A percentile compares a stretch with the other conserved stretches of the same genome.
Evolutionary conservation across 2,888 invertebrate genomes (phyloP).

Genomic region (Smittia sp.): DNA sequence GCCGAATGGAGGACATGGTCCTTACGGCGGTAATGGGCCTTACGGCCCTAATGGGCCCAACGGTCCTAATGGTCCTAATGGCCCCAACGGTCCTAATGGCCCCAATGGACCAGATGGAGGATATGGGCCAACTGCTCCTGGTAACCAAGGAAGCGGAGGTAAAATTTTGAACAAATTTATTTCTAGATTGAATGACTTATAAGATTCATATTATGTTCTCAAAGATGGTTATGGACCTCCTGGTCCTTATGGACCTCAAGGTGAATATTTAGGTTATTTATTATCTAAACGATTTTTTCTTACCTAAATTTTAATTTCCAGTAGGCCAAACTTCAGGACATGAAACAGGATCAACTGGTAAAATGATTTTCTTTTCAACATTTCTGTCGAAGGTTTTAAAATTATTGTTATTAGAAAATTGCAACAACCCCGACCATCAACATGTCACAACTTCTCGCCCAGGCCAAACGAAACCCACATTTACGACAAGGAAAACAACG

Average conservation of each 20-base stretch:
- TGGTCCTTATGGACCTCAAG: conserved; percentile 48
- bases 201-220: neutral
- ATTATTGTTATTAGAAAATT: too few relatives aligned
- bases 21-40: conserved; percentile 42
- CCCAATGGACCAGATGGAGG: conserved; percentile 47
- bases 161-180: neutral
- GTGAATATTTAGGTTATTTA: neutral
- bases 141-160: neutral
- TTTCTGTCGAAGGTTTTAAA: too few relatives aligned
- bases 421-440: neutral
- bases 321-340: too few relatives aligned
- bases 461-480: neutral
- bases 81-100: conserved; percentile 22
- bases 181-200: neutral
- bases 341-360: too few relatives aligned
- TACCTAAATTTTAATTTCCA: too few relatives aligned
- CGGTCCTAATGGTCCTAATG: conserved; percentile 42
- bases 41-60: too few relatives aligned
- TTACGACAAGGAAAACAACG: conserved; percentile 10
- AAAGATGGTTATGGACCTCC: neutral
- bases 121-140: conserved; percentile 44
- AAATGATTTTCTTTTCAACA: too few relatives aligned
- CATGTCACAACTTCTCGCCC: neutral
- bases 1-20: too few relatives aligned
- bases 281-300: too few relatives aligned